A percentile compares a stretch with the other conserved stretches of the same genome.
Evolutionary conservation across 2,113 vertebrate genomes (phyloP).

Genomic region (Xyrauchen texanus): DNA sequence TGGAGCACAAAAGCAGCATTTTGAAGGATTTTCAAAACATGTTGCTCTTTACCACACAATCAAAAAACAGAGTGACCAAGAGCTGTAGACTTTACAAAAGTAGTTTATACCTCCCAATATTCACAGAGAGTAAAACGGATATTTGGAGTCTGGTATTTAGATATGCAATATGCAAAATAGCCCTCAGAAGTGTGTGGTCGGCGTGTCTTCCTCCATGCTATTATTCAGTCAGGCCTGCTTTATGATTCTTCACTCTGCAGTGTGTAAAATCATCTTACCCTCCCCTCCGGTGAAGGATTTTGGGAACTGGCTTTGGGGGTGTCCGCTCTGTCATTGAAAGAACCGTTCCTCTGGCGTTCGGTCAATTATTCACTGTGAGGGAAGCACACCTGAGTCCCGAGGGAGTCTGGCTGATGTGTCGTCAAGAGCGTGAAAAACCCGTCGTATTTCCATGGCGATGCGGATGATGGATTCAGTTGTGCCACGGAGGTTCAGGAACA

Average conservation of each 20-base stretch:
- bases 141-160: constrained; percentile 21
- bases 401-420: constrained; percentile 58
- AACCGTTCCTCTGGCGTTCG: constrained; percentile 65
- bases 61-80: too few relatives aligned
- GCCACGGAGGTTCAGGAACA: constrained; percentile 62
- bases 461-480: constrained; percentile 77
- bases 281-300: constrained; percentile 10
- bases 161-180: constrained; percentile 28
- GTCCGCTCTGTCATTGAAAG: constrained; percentile 73
- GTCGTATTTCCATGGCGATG: constrained; percentile 69
- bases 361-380: constrained; percentile 76
- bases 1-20: too few relatives aligned
- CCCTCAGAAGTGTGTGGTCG: background rate
- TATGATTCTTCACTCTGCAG: background rate
- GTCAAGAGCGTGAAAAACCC: constrained; percentile 63
- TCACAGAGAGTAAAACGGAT: background rate
- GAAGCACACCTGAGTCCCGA: constrained; percentile 74
- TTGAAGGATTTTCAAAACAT: too few relatives aligned
- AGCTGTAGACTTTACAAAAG: too few relatives aligned
- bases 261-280: background rate
- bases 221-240: constrained; percentile 34
- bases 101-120: too few relatives aligned
- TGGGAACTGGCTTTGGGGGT: constrained; percentile 47
- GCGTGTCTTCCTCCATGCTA: constrained; percentile 4
- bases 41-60: too few relatives aligned